A percentile compares a stretch with the other conserved stretches of the same genome.
phyloP scores from a whole-genome alignment of 2,888 invertebrate genomes.

The Trichopoda pennipes region DNA sequence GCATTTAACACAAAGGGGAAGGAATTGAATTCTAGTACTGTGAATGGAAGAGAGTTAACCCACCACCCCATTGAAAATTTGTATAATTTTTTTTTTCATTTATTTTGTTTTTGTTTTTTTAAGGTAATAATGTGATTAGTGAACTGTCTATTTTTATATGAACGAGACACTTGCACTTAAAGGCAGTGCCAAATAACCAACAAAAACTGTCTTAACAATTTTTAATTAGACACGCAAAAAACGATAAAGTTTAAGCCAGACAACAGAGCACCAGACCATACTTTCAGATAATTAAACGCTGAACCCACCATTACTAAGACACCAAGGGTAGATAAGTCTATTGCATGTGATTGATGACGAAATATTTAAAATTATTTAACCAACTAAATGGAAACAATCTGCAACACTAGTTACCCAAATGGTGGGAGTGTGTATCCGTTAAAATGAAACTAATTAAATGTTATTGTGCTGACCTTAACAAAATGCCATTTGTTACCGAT shows the following conservation, averaged over 20 bases:
- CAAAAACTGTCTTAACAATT: conserved; percentile 63
- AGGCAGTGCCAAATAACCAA: neutral
- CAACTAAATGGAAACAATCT: conserved; percentile 54
- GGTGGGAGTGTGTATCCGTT: neutral
- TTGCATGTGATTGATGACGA: conserved; percentile 68
- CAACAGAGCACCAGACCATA: conserved; percentile 5
- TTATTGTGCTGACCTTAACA: conserved; percentile 68
- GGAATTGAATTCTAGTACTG: conserved; percentile 29
- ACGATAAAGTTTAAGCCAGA: conserved; percentile 39
- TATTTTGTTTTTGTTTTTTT: neutral
- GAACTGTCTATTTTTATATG: conserved; percentile 44
- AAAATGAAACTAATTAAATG: conserved; percentile 66
- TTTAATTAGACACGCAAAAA: conserved; percentile 60
- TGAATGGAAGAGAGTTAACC: neutral
- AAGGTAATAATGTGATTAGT: conserved; percentile 62
- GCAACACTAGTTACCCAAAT: conserved; percentile 1
- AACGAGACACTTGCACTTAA: conserved; percentile 18
- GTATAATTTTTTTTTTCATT: neutral
- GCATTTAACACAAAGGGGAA: conserved; percentile 19
- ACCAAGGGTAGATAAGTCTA: conserved; percentile 9
- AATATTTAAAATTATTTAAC: conserved; percentile 54
- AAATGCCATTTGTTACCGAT: conserved; percentile 67
- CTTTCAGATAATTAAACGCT: conserved; percentile 21
- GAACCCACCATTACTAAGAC: conserved; percentile 22
- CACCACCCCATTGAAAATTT: conserved; percentile 30